These are phyloP conservation scores for Pica pica DNA, from an alignment of 2,113 vertebrate species.

Conservation along the genomic window DNA sequence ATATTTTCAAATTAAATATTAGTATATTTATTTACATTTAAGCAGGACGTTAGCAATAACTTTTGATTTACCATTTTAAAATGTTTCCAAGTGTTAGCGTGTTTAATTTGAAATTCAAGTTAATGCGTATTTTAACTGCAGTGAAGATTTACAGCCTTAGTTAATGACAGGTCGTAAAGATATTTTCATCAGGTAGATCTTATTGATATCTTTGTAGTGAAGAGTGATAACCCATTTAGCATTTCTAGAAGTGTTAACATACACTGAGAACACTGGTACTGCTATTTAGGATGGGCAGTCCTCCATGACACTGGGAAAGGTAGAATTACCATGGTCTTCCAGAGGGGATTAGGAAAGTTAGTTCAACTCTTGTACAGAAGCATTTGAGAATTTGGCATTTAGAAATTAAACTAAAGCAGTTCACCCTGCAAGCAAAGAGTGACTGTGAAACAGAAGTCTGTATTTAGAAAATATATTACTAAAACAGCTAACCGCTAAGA, in stretches of 20 bases:
- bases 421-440: constrained; percentile 47
- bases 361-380: neutral
- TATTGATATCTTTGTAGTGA: neutral
- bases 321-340: neutral
- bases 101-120: neutral
- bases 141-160: neutral
- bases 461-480: constrained; percentile 55
- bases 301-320: neutral
- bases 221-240: neutral
- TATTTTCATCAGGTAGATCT: neutral
- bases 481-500: constrained; percentile 59
- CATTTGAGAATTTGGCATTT: constrained; percentile 52
- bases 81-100: neutral
- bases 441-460: constrained; percentile 50
- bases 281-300: neutral
- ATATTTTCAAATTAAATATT: neutral
- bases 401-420: constrained; percentile 58
- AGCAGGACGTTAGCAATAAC: rapidly evolving
- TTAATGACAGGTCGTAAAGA: neutral
- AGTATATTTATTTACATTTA: neutral
- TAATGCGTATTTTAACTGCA: neutral
- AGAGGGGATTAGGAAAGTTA: neutral
- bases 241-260: neutral
- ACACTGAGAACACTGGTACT: neutral
- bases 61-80: neutral